Evolutionary conservation across 2,113 vertebrate species (phyloP), one percentile per base, ranked within the genome.

Genomic region (Bettongia penicillata): DNA sequence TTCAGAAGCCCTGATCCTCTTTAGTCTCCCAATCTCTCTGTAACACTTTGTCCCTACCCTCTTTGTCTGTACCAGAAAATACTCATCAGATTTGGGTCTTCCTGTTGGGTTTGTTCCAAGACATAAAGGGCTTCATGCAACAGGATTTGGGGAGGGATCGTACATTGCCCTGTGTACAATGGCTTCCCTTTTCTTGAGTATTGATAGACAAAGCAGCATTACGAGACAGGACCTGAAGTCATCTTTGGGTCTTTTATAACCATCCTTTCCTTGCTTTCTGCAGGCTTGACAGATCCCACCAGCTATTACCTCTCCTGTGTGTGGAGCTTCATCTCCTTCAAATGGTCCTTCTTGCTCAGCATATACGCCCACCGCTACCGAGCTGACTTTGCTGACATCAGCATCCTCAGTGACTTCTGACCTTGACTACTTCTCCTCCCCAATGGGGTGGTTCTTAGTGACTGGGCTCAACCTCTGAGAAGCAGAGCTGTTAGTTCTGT

Each of bases 391-490:
- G 99, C 99, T 0, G 99, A 99, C 98, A 99, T 99, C 98, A 99
- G 99, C 91, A 99, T 99, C 98, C 99, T 99, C 98, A 99, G 99
- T 90, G 99, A 99, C 98, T 99, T 99, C 98, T 99, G 94, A 99
- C 28, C 9, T 89, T 37, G 0, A 91, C 94, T 91, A 89, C 91
- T 51, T 53, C 10, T 50, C 12, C 93, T 96, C 23, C 23, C 12
- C 16, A 47, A 48, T 93, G 94, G 51, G 26, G 92, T 37, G 84
- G 90, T 47, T 90, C 61, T 91, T 19, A 4, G 93, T 91, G 95
- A 92, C 53, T 53, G 53, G 96, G 94, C 96, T 96, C 48, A 43
- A 93, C 90, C 93, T 95, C 84, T 93, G 95, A 97, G 96, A 93
- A 89, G 43, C 48, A 7, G 0, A 53, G 51, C 19, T 19, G 52